phyloP scores from a whole-genome alignment of 2,113 vertebrate species.

The Apeltes quadracus region DNA sequence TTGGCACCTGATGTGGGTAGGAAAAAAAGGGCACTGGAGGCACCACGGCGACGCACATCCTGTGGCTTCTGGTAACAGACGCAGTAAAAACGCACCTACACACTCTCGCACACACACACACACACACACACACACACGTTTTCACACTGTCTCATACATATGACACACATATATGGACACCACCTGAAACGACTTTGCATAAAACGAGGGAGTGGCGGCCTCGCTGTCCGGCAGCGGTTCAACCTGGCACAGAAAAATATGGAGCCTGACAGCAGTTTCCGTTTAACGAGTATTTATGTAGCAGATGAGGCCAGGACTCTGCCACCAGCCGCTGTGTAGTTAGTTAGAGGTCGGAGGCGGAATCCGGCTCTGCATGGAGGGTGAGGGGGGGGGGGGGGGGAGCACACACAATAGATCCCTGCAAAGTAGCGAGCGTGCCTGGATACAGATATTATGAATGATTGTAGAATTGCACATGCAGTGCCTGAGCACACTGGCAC shows the following conservation, averaged over 20 bases:
- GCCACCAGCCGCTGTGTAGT: constrained; percentile 54
- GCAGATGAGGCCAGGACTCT: constrained; percentile 46
- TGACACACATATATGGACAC: background rate
- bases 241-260: constrained; percentile 57
- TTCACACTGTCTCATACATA: background rate
- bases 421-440: background rate
- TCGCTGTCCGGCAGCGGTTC: constrained; percentile 36
- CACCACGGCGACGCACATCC: constrained; percentile 55
- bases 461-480: background rate
- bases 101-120: background rate
- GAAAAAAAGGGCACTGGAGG: constrained; percentile 39
- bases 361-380: constrained; percentile 25
- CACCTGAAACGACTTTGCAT: constrained; percentile 9
- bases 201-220: constrained; percentile 56
- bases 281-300: constrained; percentile 66
- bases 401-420: constrained; percentile 1
- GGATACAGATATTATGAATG: background rate
- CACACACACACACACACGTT: background rate
- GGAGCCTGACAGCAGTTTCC: constrained; percentile 61
- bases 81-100: constrained; percentile 39
- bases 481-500: constrained; percentile 1
- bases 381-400: background rate
- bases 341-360: constrained; percentile 41
- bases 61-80: constrained; percentile 50
- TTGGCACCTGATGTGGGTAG: constrained; percentile 52